Percentiles rank a stretch among this genome's conserved stretches.
These are phyloP conservation scores for Lota lota DNA, from an alignment of 2,113 vertebrate genomes.

Conservation along the genomic window DNA sequence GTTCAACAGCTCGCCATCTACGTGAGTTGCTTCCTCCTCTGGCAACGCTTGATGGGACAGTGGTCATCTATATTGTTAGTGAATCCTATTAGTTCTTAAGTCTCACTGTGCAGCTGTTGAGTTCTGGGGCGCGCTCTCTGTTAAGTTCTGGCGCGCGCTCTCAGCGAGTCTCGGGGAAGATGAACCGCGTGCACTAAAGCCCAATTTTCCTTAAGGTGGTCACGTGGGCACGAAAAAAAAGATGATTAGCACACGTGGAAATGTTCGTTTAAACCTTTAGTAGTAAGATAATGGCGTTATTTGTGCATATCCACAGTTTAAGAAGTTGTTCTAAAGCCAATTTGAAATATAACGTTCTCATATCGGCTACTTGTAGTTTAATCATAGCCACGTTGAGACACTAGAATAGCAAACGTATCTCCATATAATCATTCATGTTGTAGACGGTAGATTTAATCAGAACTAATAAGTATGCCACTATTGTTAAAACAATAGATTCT, in stretches of 20 bases:
- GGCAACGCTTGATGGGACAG: constrained; percentile 14
- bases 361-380: no score
- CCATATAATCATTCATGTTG: no score
- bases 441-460: no score
- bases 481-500: no score
- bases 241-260: constrained; percentile 27
- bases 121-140: constrained; percentile 63
- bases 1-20: constrained; percentile 2
- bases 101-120: constrained; percentile 76
- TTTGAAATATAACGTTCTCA: no score
- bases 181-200: constrained; percentile 61
- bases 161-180: constrained; percentile 38
- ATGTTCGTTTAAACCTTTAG: constrained; percentile 12
- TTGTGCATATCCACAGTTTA: no score
- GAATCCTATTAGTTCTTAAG: not conserved
- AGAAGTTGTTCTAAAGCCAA: no score
- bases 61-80: constrained; percentile 58
- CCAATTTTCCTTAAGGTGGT: constrained; percentile 22
- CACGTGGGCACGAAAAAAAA: constrained; percentile 51
- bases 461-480: no score
- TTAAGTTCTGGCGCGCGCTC: constrained; percentile 64
- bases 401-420: no score
- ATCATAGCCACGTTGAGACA: no score
- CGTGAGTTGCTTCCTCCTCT: constrained; percentile 30
- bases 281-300: constrained; percentile 5